Evolutionary conservation across 2,797 vertebrate species (phyloP).

Genomic region (Capromys pilorides): DNA sequence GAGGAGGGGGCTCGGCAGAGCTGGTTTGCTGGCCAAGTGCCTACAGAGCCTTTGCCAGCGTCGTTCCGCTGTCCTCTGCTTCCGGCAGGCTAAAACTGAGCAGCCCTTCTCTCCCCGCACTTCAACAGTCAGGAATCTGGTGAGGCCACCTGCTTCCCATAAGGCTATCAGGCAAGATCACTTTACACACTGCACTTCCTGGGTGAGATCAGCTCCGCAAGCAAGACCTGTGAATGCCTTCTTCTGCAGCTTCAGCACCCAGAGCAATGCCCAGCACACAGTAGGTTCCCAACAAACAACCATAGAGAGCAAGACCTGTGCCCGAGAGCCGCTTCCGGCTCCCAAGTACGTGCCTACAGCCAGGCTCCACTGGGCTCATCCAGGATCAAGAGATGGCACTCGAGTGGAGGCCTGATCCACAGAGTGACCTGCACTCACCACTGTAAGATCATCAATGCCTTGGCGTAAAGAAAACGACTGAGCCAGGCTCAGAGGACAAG

Average conservation of each 20-base stretch:
- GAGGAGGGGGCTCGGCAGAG: background rate
- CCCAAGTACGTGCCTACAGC: fast-evolving
- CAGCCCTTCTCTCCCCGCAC: background rate
- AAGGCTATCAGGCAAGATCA: background rate
- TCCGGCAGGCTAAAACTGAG: background rate
- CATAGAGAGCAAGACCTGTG: background rate
- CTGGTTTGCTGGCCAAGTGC: background rate
- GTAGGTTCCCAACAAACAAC: background rate
- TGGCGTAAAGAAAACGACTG: background rate
- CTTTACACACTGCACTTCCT: background rate
- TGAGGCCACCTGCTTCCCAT: background rate
- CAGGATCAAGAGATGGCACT: background rate
- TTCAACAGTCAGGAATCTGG: background rate
- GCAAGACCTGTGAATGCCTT: background rate
- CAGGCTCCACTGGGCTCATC: background rate
- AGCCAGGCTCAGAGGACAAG: too few relatives aligned
- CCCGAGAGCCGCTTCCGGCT: background rate
- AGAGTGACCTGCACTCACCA: background rate
- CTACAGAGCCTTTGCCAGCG: background rate
- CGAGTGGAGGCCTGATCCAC: background rate
- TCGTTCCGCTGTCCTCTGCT: background rate
- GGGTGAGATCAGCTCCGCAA: background rate
- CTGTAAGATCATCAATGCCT: background rate
- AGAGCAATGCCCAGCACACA: background rate
- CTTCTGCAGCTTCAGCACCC: background rate